Base-by-base conservation (phyloP, 2,888 invertebrate species). In the Agrochola lota region DNA sequence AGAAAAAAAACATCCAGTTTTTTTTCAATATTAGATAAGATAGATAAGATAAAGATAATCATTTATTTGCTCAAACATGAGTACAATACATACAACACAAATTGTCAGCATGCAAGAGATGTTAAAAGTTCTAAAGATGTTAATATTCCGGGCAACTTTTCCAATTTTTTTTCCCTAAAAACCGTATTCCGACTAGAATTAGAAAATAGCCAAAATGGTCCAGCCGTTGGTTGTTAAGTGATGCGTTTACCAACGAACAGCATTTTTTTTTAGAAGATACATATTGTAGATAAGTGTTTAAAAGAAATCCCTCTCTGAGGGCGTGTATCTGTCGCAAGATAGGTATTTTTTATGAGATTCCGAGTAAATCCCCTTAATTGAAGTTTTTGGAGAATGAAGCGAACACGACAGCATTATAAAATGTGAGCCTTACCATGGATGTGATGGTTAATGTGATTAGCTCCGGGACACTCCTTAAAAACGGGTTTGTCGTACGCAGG, bases 401-500 rank as follows among this genome's bases (percentile, higher is more conserved):
- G 30, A 30, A 30, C 30, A 30, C 30, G 30, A 30, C 30, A 30
- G 30, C 30, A 30, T 30, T 30, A 35, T 40, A 9, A 40, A 40
- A 40, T 9, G 40, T 40, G 40, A 40, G 40, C 40, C 40, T 40
- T 40, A 40, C 40, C 40, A 40, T 40, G 8, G 40, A 40, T 40
- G 40, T 40, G 43, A 9, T 9, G 11, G 43, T 43, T 43, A 43
- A 43, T 43, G 43, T 43, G 43, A 43, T 87, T 49, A 93, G 91
- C 66, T 95, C 94, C 30, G 92, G 85, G 35, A 96, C 83, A 55
- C 91, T 91, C 86, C 95, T 90, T 75, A 96, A 93, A 46, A 95
- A 91, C 0, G 92, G 88, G 23, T 95, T 83, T 86, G 91, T 71
- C 0, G 3, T 26, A 73, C 26, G 74, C 17, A 96, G 84, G 23